Evolutionary conservation across 2,113 vertebrate species (phyloP).

Genomic region (Galbula dea): DNA sequence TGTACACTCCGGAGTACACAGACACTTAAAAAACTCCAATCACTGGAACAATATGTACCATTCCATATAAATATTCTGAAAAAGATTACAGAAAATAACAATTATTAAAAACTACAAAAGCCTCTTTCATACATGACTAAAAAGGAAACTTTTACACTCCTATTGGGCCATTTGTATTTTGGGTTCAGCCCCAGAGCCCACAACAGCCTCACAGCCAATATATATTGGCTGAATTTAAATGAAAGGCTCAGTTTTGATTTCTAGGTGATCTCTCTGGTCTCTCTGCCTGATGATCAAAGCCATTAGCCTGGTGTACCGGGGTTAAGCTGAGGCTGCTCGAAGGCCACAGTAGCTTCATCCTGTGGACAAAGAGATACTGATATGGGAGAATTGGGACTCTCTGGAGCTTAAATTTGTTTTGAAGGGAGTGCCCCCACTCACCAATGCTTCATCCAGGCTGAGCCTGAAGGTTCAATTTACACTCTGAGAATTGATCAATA

Average conservation of each 20-base stretch:
- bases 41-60: neutral
- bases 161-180: rapidly evolving
- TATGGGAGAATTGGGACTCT: neutral
- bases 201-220: neutral
- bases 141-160: neutral
- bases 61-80: neutral
- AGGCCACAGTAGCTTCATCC: neutral
- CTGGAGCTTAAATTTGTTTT: neutral
- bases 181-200: neutral
- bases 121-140: neutral
- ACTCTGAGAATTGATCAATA: neutral
- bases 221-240: neutral
- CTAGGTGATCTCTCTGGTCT: neutral
- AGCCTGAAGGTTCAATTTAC: neutral
- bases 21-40: neutral
- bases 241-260: neutral
- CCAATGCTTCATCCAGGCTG: neutral
- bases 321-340: neutral
- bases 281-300: neutral
- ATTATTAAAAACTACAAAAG: neutral
- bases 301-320: neutral
- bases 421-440: neutral
- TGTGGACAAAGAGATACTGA: neutral
- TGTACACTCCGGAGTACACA: neutral
- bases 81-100: neutral